Evolutionary conservation across 2,797 vertebrate species (phyloP).

Genomic region (Tauraco hartlaubi): DNA sequence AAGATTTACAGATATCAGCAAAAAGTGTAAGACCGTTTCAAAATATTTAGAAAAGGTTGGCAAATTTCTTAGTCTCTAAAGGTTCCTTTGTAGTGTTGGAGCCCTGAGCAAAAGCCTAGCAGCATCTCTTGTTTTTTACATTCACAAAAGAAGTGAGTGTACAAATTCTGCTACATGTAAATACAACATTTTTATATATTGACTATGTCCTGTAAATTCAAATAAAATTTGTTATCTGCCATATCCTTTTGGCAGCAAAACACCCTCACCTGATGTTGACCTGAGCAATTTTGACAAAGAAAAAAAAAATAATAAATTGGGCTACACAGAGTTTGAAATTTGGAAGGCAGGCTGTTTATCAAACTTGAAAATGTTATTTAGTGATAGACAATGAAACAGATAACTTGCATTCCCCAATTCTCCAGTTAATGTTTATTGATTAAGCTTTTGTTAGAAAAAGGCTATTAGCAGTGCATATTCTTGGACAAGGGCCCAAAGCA

Average conservation of each 20-base stretch:
- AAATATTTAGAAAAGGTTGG: not conserved
- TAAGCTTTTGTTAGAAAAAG: not conserved
- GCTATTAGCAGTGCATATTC: not conserved
- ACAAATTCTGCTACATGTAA: not conserved
- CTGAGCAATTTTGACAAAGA: not conserved
- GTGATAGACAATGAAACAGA: not conserved
- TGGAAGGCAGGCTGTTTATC: not conserved
- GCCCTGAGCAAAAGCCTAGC: not conserved
- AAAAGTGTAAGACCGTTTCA: not conserved
- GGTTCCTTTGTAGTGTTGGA: not conserved
- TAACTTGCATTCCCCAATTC: not conserved
- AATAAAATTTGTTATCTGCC: not conserved
- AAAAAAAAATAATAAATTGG: not conserved
- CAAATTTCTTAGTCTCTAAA: not conserved
- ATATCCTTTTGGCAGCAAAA: not conserved
- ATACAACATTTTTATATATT: not conserved
- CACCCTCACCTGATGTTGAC: not conserved
- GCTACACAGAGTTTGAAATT: not conserved
- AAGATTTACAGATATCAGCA: not conserved
- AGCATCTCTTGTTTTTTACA: not conserved
- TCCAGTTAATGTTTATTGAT: conserved; percentile 46
- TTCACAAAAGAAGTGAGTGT: not conserved
- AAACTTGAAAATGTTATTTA: conserved; percentile 27
- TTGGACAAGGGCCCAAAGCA: conserved; percentile 20
- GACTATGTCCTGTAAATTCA: not conserved